Conservation (phyloP, 2,888 invertebrate genomes). For the Ichneumoninae sp. region DNA sequence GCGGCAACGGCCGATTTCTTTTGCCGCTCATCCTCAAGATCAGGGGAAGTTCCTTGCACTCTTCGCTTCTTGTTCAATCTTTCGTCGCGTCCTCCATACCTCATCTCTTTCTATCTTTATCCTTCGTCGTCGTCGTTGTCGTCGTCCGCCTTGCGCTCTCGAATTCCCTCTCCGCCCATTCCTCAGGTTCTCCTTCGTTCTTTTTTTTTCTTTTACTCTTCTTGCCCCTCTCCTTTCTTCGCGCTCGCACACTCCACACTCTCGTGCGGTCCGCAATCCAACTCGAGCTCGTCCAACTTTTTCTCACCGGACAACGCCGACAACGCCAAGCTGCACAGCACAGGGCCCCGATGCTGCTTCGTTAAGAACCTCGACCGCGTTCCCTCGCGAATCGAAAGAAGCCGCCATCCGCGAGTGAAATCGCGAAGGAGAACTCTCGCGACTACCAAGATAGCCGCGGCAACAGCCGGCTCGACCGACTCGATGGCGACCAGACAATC, state of each 20-base stretch:
- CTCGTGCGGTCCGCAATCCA: slow-evolving; percentile 67
- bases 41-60: slow-evolving; percentile 63
- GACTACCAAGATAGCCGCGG: slow-evolving; percentile 37
- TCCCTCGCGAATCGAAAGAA: slow-evolving; percentile 68
- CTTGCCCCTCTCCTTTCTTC: slow-evolving; percentile 55
- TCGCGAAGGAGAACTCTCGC: slow-evolving; percentile 47
- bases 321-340: slow-evolving; percentile 75
- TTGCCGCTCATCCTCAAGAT: slow-evolving; percentile 47
- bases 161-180: slow-evolving; percentile 68
- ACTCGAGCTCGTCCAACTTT: slow-evolving; percentile 81
- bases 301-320: slow-evolving; percentile 79
- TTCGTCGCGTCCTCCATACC: slow-evolving; percentile 58
- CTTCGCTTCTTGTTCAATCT: slow-evolving; percentile 46
- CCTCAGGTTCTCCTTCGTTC: slow-evolving; percentile 48
- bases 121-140: slow-evolving; percentile 48
- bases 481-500: slow-evolving; percentile 51
- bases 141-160: slow-evolving; percentile 50
- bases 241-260: slow-evolving; percentile 70
- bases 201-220: slow-evolving; percentile 52
- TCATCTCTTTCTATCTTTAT: slow-evolving; percentile 60
- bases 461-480: slow-evolving; percentile 55
- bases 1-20: slow-evolving; percentile 57
- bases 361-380: slow-evolving; percentile 57
- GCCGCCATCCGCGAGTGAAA: slow-evolving; percentile 64
- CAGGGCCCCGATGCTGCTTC: slow-evolving; percentile 72